Conservation (phyloP, 2,797 vertebrate species). For the Etheostoma nigrum region DNA sequence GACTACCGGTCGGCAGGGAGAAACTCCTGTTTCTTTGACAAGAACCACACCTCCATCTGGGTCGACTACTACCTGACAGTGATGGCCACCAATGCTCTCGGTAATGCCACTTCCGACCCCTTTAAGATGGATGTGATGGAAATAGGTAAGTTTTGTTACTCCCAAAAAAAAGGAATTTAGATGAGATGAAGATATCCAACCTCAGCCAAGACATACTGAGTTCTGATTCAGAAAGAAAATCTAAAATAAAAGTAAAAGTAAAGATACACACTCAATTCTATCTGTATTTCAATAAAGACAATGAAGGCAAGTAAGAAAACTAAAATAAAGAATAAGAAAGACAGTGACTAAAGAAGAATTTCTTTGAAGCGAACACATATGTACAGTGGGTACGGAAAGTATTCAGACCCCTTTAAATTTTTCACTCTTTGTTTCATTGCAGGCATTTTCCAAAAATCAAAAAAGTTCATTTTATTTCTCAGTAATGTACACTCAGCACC, state of each 20-base stretch:
- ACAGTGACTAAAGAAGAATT: not conserved
- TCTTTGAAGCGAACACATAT: not conserved
- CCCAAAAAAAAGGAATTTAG: too few relatives aligned
- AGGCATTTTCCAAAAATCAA: too few relatives aligned
- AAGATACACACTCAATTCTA: not conserved
- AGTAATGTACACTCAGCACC: too few relatives aligned
- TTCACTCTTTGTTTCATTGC: too few relatives aligned
- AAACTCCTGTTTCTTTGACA: constrained; percentile 93
- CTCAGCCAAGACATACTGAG: not conserved
- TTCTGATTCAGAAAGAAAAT: not conserved
- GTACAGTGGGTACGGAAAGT: too few relatives aligned
- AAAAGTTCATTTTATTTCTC: too few relatives aligned
- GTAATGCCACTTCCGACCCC: constrained; percentile 85
- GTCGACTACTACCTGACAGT: constrained; percentile 88
- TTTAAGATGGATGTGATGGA: constrained; percentile 87
- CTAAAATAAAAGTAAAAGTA: not conserved
- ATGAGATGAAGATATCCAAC: not conserved
- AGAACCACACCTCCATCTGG: constrained; percentile 88
- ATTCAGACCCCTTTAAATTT: too few relatives aligned
- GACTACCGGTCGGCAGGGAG: constrained; percentile 89
- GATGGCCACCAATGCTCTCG: constrained; percentile 87
- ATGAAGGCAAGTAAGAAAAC: not conserved
- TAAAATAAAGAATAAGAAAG: not conserved
- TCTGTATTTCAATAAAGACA: not conserved
- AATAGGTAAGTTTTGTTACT: constrained; percentile 85